A percentile compares a stretch with the other conserved stretches of the same genome.
Evolutionary conservation across 1,140 invertebrate species (phyloP).

Genomic region (Cydia amplana): DNA sequence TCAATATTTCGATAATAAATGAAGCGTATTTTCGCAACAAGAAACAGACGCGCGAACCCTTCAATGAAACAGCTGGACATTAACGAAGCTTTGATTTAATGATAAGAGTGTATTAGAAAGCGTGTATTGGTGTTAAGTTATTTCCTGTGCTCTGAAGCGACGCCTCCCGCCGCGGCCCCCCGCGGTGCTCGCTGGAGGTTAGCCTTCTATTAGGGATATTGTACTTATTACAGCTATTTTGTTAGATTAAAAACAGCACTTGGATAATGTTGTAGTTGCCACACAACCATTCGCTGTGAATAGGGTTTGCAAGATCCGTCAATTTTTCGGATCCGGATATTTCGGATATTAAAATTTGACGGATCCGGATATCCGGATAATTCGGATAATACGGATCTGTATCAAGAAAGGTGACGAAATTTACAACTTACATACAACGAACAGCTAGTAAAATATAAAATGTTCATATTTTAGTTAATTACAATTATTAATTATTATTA

Average conservation of each 20-base stretch:
- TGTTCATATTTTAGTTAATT: no score
- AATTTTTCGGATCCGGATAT: no score
- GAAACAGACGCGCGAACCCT: neutral
- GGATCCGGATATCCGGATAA: no score
- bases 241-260: neutral
- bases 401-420: no score
- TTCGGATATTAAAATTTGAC: no score
- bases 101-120: constrained; percentile 28
- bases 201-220: constrained; percentile 23
- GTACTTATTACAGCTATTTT: constrained; percentile 12
- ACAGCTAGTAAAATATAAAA: no score
- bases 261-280: neutral
- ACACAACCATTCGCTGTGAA: neutral
- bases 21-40: neutral
- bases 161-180: neutral
- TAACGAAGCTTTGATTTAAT: constrained; percentile 29
- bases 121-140: constrained; percentile 22
- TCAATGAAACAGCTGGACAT: constrained; percentile 28
- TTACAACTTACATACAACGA: no score
- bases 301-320: no score
- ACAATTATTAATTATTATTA: no score
- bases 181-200: neutral
- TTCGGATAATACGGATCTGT: no score
- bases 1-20: neutral
- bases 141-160: constrained; percentile 19